Evolutionary conservation across 2,888 invertebrate species (phyloP), one percentile per base, ranked within the genome.

Genomic region (Megastigmus dorsalis): DNA sequence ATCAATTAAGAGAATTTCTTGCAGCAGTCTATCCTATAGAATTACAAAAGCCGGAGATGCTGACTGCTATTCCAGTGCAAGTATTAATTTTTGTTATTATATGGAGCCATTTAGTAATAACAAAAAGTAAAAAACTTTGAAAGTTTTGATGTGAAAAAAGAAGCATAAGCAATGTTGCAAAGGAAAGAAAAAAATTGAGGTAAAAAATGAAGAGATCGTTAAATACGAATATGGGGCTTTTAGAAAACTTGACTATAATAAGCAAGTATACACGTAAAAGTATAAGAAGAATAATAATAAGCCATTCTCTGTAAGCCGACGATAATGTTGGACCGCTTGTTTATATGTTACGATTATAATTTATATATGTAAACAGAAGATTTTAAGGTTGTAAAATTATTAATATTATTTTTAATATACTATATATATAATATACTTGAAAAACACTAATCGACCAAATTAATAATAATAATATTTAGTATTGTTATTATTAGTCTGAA

Each of bases 331-430:
- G 74, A 81, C 81, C 69, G 82, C 83, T 84, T 84, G 78, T 82
- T 83, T 83, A 77, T 82, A 63, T 50, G 76, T 80, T 82, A 79
- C 79, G 76, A 84, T 79, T 81, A 81, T 83, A 80, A 84, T 80
- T 84, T 82, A 80, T 76, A 80, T 78, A 80, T 79, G 79, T 76
- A 79, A 74, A 78, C 67, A 76, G 68, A 80, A 78, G 54, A 72
- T 78, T 79, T 79, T 78, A 78, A 72, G 59, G 18, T 72, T 57
- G 28, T 76, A 76, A 73, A 43, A 68, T 62, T 54, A 67, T 65
- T 50, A 65, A 70, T 54, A 70, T 66, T 75, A 71, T 62, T 76
- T 68, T 75, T 71, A 75, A 41, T 65, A 59, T 43, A 28, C n/a
- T 43, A 45, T 30, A 57, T 20, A 52, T 33, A 48, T 41, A 41